Evolutionary conservation across 2,113 vertebrate genomes (phyloP).

Genomic region (Macaca mulatta): DNA sequence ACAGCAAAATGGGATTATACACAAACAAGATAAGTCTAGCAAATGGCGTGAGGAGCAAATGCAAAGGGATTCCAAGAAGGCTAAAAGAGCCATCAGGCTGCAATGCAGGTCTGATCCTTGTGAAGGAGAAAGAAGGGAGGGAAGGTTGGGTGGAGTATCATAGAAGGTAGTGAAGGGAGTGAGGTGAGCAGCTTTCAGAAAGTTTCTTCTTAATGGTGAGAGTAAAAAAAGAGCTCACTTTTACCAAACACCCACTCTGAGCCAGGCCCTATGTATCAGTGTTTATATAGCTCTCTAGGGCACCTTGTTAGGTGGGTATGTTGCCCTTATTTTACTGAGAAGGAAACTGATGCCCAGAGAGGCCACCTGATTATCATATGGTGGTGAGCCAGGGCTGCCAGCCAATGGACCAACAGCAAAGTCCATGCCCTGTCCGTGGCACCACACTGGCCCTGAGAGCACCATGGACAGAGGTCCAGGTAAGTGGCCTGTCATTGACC

Average conservation of each 20-base stretch:
- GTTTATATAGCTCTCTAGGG: background rate
- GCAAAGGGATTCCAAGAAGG: fast-evolving
- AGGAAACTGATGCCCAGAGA: background rate
- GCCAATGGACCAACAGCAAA: background rate
- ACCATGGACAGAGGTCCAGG: background rate
- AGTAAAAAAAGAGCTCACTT: background rate
- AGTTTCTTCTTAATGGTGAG: background rate
- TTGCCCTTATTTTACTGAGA: background rate
- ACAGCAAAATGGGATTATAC: background rate
- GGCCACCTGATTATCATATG: background rate
- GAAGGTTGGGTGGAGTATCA: background rate
- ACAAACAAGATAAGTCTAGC: background rate
- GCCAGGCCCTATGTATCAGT: background rate
- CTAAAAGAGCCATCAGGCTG: background rate
- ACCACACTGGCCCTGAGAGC: background rate
- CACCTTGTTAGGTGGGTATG: background rate
- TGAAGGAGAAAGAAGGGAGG: background rate
- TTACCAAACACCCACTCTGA: background rate
- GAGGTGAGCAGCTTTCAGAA: background rate
- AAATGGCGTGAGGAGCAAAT: background rate
- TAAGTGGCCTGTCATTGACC: background rate
- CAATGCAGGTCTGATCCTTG: no score
- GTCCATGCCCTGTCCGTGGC: no score
- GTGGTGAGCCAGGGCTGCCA: background rate
- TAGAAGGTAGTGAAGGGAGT: background rate